phyloP scores from a whole-genome alignment of 2,888 invertebrate species.

The Priocnemis perturbator region DNA sequence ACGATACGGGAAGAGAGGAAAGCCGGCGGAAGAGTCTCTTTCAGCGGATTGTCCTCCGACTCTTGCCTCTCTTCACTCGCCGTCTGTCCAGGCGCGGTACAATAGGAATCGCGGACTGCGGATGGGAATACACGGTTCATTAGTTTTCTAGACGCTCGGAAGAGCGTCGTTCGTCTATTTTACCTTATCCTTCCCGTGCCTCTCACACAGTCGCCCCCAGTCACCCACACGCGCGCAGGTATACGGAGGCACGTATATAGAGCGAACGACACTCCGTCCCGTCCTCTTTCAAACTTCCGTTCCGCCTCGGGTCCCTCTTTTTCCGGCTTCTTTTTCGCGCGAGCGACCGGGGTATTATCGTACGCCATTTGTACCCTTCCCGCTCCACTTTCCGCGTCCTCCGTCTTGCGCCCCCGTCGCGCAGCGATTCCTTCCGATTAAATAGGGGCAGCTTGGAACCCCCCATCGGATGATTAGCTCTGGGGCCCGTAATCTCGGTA shows the following conservation, averaged over 20 bases:
- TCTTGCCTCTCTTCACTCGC: slow-evolving; percentile 18
- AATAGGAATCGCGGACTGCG: slow-evolving; percentile 50
- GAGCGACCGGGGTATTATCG: too few relatives aligned
- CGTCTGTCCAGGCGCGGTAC: slow-evolving; percentile 35
- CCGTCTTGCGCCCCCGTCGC: slow-evolving; percentile 21
- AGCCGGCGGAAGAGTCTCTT: slow-evolving; percentile 11
- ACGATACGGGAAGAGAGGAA: neutral
- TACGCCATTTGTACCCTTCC: neutral
- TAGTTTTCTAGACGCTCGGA: slow-evolving; percentile 39
- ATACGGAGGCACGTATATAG: too few relatives aligned
- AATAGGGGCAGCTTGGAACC: slow-evolving; percentile 33
- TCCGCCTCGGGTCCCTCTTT: neutral
- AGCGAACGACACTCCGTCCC: neutral
- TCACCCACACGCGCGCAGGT: too few relatives aligned
- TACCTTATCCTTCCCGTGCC: neutral
- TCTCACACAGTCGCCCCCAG: too few relatives aligned
- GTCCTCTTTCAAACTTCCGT: neutral
- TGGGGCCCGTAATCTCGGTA: slow-evolving; percentile 49
- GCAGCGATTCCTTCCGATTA: slow-evolving; percentile 46
- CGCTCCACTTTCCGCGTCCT: neutral
- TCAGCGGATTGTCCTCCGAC: slow-evolving; percentile 31
- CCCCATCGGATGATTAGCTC: slow-evolving; percentile 56
- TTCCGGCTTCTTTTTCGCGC: neutral
- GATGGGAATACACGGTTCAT: slow-evolving; percentile 56
- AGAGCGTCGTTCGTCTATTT: slow-evolving; percentile 16